phyloP scores from a whole-genome alignment of 64 coral and sea anemone genomes.

The Actinia tenebrosa region DNA sequence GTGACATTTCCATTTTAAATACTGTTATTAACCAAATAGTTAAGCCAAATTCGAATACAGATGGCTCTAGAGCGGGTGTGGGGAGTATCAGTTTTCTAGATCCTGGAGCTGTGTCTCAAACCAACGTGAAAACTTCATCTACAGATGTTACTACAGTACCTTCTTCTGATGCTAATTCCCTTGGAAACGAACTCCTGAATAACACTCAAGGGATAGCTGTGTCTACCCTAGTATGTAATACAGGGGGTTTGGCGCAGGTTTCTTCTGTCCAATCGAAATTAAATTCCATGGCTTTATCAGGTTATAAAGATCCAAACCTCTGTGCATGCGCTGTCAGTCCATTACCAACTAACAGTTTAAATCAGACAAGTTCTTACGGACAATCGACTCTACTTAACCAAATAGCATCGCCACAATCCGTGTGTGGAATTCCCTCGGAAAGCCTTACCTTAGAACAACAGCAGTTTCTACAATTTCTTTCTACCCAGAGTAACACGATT shows the following conservation, averaged over 20 bases:
- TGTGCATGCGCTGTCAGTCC: background rate
- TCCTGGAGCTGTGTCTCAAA: background rate
- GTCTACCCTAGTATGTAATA: background rate
- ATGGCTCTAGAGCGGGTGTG: background rate
- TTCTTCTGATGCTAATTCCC: background rate
- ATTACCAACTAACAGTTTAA: background rate
- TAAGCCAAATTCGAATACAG: background rate
- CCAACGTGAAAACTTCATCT: background rate
- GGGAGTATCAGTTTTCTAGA: background rate
- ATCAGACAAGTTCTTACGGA: background rate
- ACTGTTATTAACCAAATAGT: background rate
- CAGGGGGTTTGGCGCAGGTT: background rate
- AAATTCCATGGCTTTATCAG: background rate
- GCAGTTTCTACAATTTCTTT: conserved; percentile 18
- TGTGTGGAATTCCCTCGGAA: background rate
- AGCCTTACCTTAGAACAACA: conserved; percentile 16
- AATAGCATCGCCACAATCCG: background rate
- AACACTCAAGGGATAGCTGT: background rate
- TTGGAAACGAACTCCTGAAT: background rate
- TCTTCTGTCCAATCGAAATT: background rate
- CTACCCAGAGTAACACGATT: background rate
- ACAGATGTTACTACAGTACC: background rate
- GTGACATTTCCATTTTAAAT: background rate
- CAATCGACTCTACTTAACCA: background rate
- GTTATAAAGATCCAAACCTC: background rate